A percentile compares a stretch with the other conserved stretches of the same genome.
phyloP scores from a whole-genome alignment of 2,113 vertebrate genomes.

The Spizaetus ornatus region DNA sequence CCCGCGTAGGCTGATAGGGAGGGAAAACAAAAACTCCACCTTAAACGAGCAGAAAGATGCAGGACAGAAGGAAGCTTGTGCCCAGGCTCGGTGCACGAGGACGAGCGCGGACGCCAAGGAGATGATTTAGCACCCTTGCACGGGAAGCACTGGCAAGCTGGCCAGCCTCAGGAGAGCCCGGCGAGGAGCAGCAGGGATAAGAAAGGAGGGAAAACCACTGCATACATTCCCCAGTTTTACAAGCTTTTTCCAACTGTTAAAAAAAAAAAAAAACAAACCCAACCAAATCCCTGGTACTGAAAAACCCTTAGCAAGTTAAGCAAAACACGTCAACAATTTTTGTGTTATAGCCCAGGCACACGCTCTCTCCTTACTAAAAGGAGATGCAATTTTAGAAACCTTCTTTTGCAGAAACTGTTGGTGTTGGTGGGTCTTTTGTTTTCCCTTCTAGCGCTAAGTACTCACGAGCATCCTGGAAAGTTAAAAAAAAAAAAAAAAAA shows the following conservation, averaged over 20 bases:
- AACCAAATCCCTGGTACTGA: not conserved
- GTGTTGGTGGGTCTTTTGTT: not conserved
- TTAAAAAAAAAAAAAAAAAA: not conserved
- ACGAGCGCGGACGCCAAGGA: not conserved
- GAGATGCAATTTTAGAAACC: not conserved
- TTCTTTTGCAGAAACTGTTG: not conserved
- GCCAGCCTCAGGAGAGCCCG: not conserved
- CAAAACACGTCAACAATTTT: not conserved
- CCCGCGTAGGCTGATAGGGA: fast-evolving
- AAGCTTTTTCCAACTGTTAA: not conserved
- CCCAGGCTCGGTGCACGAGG: not conserved
- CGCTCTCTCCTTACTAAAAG: not conserved
- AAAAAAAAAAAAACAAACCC: not conserved
- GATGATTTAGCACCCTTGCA: not conserved
- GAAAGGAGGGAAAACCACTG: not conserved
- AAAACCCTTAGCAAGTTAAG: not conserved
- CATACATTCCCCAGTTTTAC: not conserved
- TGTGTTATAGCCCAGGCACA: not conserved
- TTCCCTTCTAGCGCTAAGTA: not conserved
- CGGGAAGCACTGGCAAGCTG: fast-evolving
- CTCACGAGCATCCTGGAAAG: not conserved
- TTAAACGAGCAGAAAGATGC: not conserved
- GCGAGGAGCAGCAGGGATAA: not conserved
- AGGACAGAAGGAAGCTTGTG: not conserved
- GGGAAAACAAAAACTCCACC: not conserved